phyloP scores from a whole-genome alignment of 2,888 invertebrate genomes.

The Tipula helvola region DNA sequence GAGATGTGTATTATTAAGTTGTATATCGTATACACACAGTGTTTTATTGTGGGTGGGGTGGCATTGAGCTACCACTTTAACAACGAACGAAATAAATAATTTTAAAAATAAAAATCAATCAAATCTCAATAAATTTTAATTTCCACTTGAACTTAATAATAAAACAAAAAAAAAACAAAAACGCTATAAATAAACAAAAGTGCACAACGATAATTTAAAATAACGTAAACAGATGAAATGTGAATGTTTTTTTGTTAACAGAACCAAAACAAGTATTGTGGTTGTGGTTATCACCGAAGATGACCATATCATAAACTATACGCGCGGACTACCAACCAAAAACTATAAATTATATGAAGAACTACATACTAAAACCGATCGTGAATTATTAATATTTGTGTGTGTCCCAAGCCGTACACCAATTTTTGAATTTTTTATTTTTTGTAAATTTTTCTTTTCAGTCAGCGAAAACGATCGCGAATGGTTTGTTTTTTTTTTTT shows the following conservation, averaged over 20 bases:
- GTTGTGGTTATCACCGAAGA: not conserved
- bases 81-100: not conserved
- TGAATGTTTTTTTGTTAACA: not conserved
- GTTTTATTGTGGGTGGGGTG: not conserved
- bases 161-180: not conserved
- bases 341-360: not conserved
- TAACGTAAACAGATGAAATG: not conserved
- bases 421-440: not conserved
- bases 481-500: not conserved
- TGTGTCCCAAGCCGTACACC: not conserved
- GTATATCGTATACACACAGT: not conserved
- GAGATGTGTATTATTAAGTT: not conserved
- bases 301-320: not conserved
- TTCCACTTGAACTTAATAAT: conserved; percentile 5
- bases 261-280: not conserved
- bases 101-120: conserved; percentile 4
- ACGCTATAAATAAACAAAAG: not conserved
- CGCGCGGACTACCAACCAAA: not conserved
- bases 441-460: not conserved
- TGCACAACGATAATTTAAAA: not conserved
- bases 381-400: not conserved
- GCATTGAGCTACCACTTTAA: conserved; percentile 8
- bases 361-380: not conserved
- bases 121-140: not conserved
- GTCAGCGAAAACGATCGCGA: not conserved